Conservation (phyloP, 1,140 invertebrate species). For the Drosophila setifemur region DNA sequence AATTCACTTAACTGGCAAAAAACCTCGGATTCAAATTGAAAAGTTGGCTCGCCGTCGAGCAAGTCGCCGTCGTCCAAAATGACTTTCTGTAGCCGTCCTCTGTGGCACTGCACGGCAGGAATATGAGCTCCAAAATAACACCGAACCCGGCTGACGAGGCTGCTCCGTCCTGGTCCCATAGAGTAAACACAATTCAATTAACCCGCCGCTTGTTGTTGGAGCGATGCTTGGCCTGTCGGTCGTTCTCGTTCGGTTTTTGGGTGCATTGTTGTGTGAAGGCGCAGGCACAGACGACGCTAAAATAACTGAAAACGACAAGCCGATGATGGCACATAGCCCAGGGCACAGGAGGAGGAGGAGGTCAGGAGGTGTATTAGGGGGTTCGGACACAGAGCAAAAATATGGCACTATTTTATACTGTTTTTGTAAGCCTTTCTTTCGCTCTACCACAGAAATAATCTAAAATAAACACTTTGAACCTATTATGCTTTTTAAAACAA, state of each 20-base stretch:
- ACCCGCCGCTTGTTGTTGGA: conserved; percentile 63
- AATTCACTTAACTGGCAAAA: conserved; percentile 25
- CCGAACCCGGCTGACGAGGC: conserved; percentile 5
- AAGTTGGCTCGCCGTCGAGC: conserved; percentile 24
- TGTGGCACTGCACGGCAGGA: conserved; percentile 6
- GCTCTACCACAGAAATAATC: too few relatives aligned
- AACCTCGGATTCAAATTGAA: conserved; percentile 15
- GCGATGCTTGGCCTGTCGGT: background rate
- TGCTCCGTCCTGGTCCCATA: conserved; percentile 35
- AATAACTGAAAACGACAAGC: conserved; percentile 75
- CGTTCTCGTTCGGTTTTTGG: conserved; percentile 22
- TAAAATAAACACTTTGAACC: too few relatives aligned
- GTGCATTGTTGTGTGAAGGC: conserved; percentile 60
- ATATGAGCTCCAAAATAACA: conserved; percentile 43
- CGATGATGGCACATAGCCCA: conserved; percentile 51
- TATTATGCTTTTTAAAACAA: too few relatives aligned
- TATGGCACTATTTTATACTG: too few relatives aligned
- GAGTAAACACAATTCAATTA: conserved; percentile 81
- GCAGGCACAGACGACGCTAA: conserved; percentile 53
- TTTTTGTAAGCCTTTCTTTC: too few relatives aligned
- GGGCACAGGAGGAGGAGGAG: conserved; percentile 9
- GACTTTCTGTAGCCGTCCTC: conserved; percentile 18
- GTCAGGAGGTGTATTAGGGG: too few relatives aligned
- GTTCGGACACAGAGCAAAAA: conserved; percentile 1
- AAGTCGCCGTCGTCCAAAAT: conserved; percentile 11